Evolutionary conservation across 2,797 vertebrate species (phyloP).

Genomic region (Paguma larvata): DNA sequence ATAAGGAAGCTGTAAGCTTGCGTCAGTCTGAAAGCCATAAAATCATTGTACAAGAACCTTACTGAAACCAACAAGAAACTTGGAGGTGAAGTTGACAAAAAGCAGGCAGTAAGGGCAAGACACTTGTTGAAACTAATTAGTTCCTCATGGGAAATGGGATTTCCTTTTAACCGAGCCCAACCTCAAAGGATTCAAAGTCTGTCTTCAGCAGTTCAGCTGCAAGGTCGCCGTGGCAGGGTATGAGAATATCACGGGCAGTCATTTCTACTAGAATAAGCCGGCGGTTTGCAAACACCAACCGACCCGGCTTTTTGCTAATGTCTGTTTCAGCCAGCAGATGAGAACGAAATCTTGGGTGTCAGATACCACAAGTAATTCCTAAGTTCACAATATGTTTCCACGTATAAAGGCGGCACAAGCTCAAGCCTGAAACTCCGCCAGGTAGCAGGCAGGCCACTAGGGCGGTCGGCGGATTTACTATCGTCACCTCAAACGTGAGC

Average conservation of each 20-base stretch:
- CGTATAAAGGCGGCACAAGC: neutral
- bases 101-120: neutral
- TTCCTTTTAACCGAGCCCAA: slow-evolving; percentile 51
- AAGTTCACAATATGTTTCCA: neutral
- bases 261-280: slow-evolving; percentile 39
- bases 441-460: neutral
- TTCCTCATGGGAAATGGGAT: slow-evolving; percentile 30
- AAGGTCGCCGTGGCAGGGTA: neutral
- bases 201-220: neutral
- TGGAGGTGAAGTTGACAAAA: slow-evolving; percentile 32
- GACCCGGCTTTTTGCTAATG: slow-evolving; percentile 45
- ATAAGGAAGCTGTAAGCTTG: slow-evolving; percentile 38
- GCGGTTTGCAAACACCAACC: neutral
- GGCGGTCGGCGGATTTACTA: neutral
- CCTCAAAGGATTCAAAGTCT: neutral
- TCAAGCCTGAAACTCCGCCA: neutral
- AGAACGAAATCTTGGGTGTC: neutral
- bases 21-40: slow-evolving; percentile 42
- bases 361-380: neutral
- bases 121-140: slow-evolving; percentile 45
- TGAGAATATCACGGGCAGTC: neutral
- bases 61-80: slow-evolving; percentile 56
- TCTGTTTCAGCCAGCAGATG: neutral
- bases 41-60: slow-evolving; percentile 22
- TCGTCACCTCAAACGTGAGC: neutral